These are phyloP conservation scores for Archips crataeganus DNA, from an alignment of 2,888 invertebrate species.

Conservation along the genomic window DNA sequence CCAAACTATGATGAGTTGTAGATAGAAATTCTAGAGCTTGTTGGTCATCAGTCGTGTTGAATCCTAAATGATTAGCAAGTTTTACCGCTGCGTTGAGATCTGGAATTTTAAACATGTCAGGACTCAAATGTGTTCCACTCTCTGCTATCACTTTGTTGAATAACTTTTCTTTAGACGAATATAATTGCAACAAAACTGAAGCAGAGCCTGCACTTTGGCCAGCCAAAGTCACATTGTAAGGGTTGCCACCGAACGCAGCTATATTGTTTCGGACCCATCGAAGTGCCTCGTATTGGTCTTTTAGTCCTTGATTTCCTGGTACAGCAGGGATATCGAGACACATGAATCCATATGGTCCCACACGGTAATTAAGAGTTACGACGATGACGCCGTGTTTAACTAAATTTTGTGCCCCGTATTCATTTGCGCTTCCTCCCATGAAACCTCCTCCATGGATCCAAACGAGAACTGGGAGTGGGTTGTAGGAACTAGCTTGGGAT, in stretches of 20 bases:
- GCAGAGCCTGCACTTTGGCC: slow-evolving; percentile 75
- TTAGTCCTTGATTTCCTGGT: slow-evolving; percentile 78
- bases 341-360: slow-evolving; percentile 79
- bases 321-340: slow-evolving; percentile 70
- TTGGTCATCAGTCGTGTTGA: slow-evolving; percentile 63
- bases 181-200: slow-evolving; percentile 71
- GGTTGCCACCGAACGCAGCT: slow-evolving; percentile 75
- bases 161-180: slow-evolving; percentile 70
- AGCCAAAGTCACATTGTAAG: slow-evolving; percentile 73
- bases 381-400: slow-evolving; percentile 72
- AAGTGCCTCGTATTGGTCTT: slow-evolving; percentile 73
- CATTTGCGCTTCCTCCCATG: slow-evolving; percentile 61
- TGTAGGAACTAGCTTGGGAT: slow-evolving; percentile 62
- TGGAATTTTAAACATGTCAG: slow-evolving; percentile 68
- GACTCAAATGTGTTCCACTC: slow-evolving; percentile 74
- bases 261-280: slow-evolving; percentile 74
- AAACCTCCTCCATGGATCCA: slow-evolving; percentile 79
- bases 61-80: slow-evolving; percentile 69
- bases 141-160: slow-evolving; percentile 73
- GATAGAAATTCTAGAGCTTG: slow-evolving; percentile 68
- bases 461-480: slow-evolving; percentile 74
- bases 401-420: slow-evolving; percentile 64
- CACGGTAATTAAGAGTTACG: slow-evolving; percentile 75
- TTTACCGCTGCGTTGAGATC: slow-evolving; percentile 68
- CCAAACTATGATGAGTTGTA: slow-evolving; percentile 60